These are phyloP conservation scores for Eublepharis macularius DNA, from an alignment of 2,113 vertebrate genomes.

Conservation along the genomic window DNA sequence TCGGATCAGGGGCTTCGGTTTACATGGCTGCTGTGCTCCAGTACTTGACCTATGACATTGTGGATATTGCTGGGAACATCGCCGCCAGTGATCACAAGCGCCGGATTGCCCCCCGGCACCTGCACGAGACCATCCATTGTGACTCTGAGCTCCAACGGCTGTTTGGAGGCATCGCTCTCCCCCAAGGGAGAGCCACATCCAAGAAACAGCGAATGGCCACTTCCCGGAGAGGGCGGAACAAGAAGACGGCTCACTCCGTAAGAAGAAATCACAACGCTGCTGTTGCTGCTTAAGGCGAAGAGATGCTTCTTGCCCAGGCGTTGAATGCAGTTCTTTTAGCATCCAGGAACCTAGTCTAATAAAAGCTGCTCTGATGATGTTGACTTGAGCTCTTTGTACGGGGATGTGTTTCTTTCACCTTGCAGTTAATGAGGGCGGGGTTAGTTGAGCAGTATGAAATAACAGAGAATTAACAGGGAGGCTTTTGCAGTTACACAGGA, in stretches of 20 bases:
- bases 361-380: slow-evolving; percentile 16
- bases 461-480: background rate
- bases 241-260: background rate
- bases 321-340: background rate
- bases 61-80: slow-evolving; percentile 76
- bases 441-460: background rate
- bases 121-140: slow-evolving; percentile 68
- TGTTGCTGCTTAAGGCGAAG: background rate
- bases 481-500: background rate
- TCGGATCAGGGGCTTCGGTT: slow-evolving; percentile 65
- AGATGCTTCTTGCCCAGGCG: background rate
- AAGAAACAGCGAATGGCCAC: slow-evolving; percentile 57
- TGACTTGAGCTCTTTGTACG: background rate
- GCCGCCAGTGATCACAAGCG: slow-evolving; percentile 63
- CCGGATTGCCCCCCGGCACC: slow-evolving; percentile 67
- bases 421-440: background rate
- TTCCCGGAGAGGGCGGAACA: slow-evolving; percentile 58
- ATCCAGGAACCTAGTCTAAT: background rate
- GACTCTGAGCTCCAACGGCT: slow-evolving; percentile 73
- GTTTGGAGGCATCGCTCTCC: slow-evolving; percentile 54
- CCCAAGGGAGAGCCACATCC: slow-evolving; percentile 57
- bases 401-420: background rate
- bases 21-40: slow-evolving; percentile 77
- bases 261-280: background rate
- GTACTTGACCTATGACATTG: slow-evolving; percentile 73